Percentiles rank a stretch among this genome's conserved stretches.
These are phyloP conservation scores for Pristionchus japonicus DNA, from an alignment of 2,888 invertebrate genomes.

Conservation along the genomic window DNA sequence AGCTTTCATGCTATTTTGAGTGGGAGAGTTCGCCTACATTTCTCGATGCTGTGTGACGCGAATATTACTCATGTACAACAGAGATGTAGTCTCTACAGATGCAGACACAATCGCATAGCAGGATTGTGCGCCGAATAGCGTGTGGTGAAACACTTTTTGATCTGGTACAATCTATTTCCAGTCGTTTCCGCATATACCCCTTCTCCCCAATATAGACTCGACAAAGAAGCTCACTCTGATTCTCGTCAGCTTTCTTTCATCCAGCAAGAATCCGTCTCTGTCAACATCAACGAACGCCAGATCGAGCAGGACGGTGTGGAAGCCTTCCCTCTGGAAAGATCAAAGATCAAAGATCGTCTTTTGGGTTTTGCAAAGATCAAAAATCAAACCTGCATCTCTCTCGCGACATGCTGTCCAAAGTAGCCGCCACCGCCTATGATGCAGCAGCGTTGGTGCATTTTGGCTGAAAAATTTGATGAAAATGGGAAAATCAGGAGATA, in stretches of 20 bases:
- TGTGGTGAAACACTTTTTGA: neutral
- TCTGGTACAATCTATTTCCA: neutral
- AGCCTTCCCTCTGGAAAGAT: constrained; percentile 70
- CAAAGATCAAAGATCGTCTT: constrained; percentile 10
- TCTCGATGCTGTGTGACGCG: neutral
- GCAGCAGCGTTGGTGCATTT: constrained; percentile 31
- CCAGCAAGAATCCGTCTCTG: constrained; percentile 50
- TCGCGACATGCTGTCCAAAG: constrained; percentile 76
- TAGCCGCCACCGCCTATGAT: constrained; percentile 77
- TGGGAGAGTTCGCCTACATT: neutral
- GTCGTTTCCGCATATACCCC: neutral
- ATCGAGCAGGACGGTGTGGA: constrained; percentile 76
- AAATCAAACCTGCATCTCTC: constrained; percentile 55
- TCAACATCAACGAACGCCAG: constrained; percentile 50
- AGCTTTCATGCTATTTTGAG: neutral
- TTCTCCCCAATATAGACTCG: too few relatives aligned
- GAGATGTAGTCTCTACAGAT: neutral
- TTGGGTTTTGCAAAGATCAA: too few relatives aligned
- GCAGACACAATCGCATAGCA: neutral
- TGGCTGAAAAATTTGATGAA: too few relatives aligned
- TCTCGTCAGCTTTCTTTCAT: constrained; percentile 46
- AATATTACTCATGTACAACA: neutral
- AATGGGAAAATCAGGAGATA: neutral
- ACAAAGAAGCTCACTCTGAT: constrained; percentile 52
- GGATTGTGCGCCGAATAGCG: neutral